phyloP scores from a whole-genome alignment of 1,140 invertebrate species.

The Drosophila obscura region DNA sequence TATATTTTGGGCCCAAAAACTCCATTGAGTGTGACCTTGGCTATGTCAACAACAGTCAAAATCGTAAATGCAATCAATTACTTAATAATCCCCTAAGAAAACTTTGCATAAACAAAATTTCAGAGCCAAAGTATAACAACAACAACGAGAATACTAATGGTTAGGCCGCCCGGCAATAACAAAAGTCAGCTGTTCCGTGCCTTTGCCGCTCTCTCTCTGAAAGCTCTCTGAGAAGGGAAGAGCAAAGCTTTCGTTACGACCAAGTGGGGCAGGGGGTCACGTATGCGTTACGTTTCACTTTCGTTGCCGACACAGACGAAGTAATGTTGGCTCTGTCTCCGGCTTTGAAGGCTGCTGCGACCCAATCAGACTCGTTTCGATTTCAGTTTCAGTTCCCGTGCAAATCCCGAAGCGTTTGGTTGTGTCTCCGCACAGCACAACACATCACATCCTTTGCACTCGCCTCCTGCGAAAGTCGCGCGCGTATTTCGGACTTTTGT shows the following conservation, averaged over 20 bases:
- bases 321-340: slow-evolving; percentile 24
- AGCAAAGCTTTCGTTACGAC: slow-evolving; percentile 36
- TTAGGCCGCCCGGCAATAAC: slow-evolving; percentile 70
- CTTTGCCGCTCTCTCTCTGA: slow-evolving; percentile 38
- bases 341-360: slow-evolving; percentile 59
- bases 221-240: slow-evolving; percentile 31
- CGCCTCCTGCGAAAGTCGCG: slow-evolving; percentile 41
- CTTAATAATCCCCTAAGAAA: slow-evolving; percentile 24
- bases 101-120: slow-evolving; percentile 38
- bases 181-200: slow-evolving; percentile 71
- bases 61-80: slow-evolving; percentile 47
- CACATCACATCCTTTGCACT: neutral
- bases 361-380: slow-evolving; percentile 52
- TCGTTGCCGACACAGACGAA: slow-evolving; percentile 49
- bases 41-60: slow-evolving; percentile 6
- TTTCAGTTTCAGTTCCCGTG: slow-evolving; percentile 78
- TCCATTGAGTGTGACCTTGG: slow-evolving; percentile 4
- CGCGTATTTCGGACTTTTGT: slow-evolving; percentile 41
- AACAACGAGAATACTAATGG: slow-evolving; percentile 15
- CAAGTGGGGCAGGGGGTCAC: slow-evolving; percentile 59
- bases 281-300: slow-evolving; percentile 79
- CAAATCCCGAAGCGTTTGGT: slow-evolving; percentile 64
- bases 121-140: slow-evolving; percentile 4
- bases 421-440: slow-evolving; percentile 33
- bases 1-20: slow-evolving; percentile 9